phyloP scores from a whole-genome alignment of 2,113 vertebrate species.

The Sebastes schlegelii region DNA sequence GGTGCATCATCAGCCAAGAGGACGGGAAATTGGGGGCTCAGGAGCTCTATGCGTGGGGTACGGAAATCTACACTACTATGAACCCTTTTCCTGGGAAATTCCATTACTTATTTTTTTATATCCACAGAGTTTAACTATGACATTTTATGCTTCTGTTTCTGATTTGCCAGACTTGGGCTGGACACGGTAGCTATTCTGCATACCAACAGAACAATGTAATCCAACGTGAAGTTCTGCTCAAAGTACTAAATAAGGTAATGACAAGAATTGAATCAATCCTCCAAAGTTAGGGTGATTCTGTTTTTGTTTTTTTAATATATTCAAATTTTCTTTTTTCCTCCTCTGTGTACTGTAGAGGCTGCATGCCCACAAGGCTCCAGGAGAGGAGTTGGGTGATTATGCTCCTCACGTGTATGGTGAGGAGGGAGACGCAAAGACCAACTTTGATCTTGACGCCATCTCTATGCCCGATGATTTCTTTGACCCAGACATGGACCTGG shows the following conservation, averaged over 20 bases:
- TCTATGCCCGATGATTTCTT: constrained; percentile 68
- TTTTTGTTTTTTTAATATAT: not conserved
- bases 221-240: not conserved
- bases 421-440: constrained; percentile 48
- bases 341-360: constrained; percentile 38
- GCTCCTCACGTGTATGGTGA: constrained; percentile 65
- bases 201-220: not conserved
- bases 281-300: not conserved
- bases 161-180: constrained; percentile 12
- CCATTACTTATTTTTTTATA: not conserved
- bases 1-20: not conserved
- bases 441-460: constrained; percentile 64
- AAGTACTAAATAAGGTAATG: constrained; percentile 21
- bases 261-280: not conserved
- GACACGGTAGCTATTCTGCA: not conserved
- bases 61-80: not conserved
- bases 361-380: not conserved
- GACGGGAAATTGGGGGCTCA: not conserved
- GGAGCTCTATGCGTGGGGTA: constrained; percentile 8
- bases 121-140: not conserved
- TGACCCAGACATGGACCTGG: constrained; percentile 55
- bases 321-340: not conserved
- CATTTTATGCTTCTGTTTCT: constrained; percentile 14
- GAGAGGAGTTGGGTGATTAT: constrained; percentile 58
- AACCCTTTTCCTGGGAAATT: not conserved